Evolutionary conservation across 2,888 invertebrate genomes (phyloP), one percentile per base, ranked within the genome.

Genomic region (Meandrusa payeni): DNA sequence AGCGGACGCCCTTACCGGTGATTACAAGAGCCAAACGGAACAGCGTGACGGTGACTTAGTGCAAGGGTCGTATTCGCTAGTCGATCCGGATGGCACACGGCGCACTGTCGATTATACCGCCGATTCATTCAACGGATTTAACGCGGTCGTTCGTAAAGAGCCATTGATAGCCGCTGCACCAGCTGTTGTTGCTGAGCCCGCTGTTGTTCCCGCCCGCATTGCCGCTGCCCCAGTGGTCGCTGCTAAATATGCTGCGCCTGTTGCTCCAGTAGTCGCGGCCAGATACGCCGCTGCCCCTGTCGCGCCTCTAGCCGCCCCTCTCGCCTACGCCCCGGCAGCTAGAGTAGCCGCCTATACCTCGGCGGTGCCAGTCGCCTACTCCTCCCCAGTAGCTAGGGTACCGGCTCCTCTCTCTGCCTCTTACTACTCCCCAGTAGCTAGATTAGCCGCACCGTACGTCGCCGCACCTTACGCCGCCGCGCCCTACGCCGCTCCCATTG

Each of bases 11-110:
- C 64, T 77, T 22, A 81, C 83, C 34, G 82, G 82, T 1, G 83
- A 83, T 56, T 76, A 73, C 63, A 83, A 83, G 59, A 79, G 73
- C 50, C 82, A 78, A 48, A 65, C 63, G 3, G 90, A 90, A 51
- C 76, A 83, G 41, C 76, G 89, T 48, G 78, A 83, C 40, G 90
- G 90, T 38, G 89, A 89, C 48, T 58, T 90, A 19, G 90, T 90
- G 2, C 74, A 69, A 48, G 82, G 85, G 3, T 68, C 69, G 32
- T 83, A 83, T 60, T 77, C 78, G 1, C 58, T 83, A 4, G 68
- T 78, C 2, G 76, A 83, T 0, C 58, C 82, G 29, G 83, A 83
- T 39, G 80, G 80, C 29, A 76, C 76, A 1, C 69, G 72, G 22
- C 87, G 89, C 32, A 47, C 66, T 0, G 83, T 83, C 0, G 78